Base-by-base conservation (phyloP, 2,888 invertebrate genomes). In the Scaptomyza tumidula region DNA sequence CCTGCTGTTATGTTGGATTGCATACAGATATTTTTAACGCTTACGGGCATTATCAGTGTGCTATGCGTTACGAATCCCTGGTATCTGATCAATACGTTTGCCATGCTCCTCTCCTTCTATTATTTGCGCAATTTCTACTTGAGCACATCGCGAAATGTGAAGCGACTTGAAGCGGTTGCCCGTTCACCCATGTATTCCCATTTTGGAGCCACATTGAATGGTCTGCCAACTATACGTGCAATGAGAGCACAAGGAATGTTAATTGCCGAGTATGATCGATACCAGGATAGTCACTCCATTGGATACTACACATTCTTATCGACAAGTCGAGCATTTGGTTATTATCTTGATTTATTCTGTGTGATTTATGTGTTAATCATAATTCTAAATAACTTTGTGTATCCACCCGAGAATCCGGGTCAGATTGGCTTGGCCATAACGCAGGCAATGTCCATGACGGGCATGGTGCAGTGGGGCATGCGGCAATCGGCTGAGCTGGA, bases 171-270 rank as follows among this genome's bases (percentile, higher is more conserved):
- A 93, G 96, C 96, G 91, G 94, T 95, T 91, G 96, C 97, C 71
- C 95, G 98, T 72, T 98, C 98, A 84, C 99, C 99, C 0, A 97
- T 99, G 29, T 99, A 98, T 93, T 96, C 97, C 1, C 98, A 98
- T 90, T 93, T 99, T 80, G 97, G 96, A 87, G 96, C 98, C 33
- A 95, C 97, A 0, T 93, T 99, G n/a, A 96, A 96, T 90, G 99
- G 99, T 0, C 93, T 99, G 65, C 95, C 97, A 0, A 98, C 98
- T 0, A 98, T 99, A 44, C 94, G 99, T 59, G 97, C 98, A 0
- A 98, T 97, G 90, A 94, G 95, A 2, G 97, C 97, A 0, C 96
- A 97, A 89, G 93, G 94, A 43, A 94, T 96, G 37, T 94, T 98
- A 44, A 94, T 95, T 37, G 93, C 94, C 35, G 96, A 97, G 90